Base-by-base conservation (phyloP, 2,797 vertebrate species). In the Ctenochaetus hawaiiensis region DNA sequence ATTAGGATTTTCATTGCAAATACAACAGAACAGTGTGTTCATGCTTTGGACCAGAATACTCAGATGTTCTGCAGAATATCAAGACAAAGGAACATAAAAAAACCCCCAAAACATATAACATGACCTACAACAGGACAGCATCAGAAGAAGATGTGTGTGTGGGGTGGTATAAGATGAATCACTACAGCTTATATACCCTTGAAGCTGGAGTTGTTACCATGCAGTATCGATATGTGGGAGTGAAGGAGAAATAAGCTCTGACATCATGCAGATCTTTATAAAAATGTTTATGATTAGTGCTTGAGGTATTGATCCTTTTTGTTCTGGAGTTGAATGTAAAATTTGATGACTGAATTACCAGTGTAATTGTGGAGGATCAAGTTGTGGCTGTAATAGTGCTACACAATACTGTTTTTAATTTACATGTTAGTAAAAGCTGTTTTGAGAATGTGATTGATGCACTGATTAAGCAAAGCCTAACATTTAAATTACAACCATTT, bases 331-430 rank as follows among this genome's bases (percentile, higher is more conserved):
- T 68, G 37, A 39, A 47, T 43, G 12, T 41, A 60, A 62, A 62
- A 37, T 57, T 43, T 54, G 41, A 74, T 64, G 66, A 58, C 18
- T 72, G 47, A 65, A 66, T 54, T 45, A 51, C 53, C 80, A 30
- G 39, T 44, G 22, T 48, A 37, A 41, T 34, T 37, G 26, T 60
- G 13, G 44, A 62, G 66, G 34, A 75, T 72, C 30, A 53, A 34
- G 22, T 51, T 9, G 12, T 71, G 56, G 51, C 17, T 67, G 34
- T 26, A 45, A 43, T 22, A 8, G 4, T 34, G 14, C 30, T 18
- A 48, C 39, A 65, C 26, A 60, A 23, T 26, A 49, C 12, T 22
- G 30, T 34, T 1, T 34, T n/a, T 23, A 14, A 60, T 60, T 60
- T 60, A 43, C 20, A 44, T 26, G 20, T 13, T 22, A 8, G 20